A percentile compares a stretch with the other conserved stretches of the same genome.
phyloP scores from a whole-genome alignment of 1,140 invertebrate species.

The Neodiprion pinetum region DNA sequence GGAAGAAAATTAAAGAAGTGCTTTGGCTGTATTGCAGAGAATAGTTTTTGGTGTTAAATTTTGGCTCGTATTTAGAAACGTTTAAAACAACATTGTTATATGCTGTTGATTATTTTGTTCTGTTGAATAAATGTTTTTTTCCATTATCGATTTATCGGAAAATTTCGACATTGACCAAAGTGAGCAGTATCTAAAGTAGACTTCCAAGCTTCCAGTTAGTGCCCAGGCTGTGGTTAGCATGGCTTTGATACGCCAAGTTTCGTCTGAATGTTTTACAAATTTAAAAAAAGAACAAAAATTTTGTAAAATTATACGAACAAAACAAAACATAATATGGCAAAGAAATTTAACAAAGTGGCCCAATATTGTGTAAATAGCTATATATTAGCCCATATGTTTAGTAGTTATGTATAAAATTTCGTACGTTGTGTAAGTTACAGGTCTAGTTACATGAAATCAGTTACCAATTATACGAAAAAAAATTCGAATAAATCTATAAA shows the following conservation, averaged over 20 bases:
- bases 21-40: too few relatives aligned
- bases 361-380: slow-evolving; percentile 19
- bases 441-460: slow-evolving; percentile 5
- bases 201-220: neutral
- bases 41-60: too few relatives aligned
- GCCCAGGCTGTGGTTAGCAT: slow-evolving; percentile 4
- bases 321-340: slow-evolving; percentile 3
- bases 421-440: slow-evolving; percentile 1
- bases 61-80: too few relatives aligned
- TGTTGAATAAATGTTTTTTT: neutral
- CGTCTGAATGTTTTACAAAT: neutral
- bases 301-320: slow-evolving; percentile 12
- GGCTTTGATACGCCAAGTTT: slow-evolving; percentile 4
- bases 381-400: neutral
- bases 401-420: slow-evolving; percentile 7
- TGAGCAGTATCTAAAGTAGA: slow-evolving; percentile 5
- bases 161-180: slow-evolving; percentile 4
- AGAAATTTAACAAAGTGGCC: slow-evolving; percentile 20
- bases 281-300: slow-evolving; percentile 1
- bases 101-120: neutral
- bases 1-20: neutral
- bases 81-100: neutral
- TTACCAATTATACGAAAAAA: slow-evolving; percentile 10
- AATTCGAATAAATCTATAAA: neutral
- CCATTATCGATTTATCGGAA: neutral